These are phyloP conservation scores for Acrossocheilus fasciatus DNA, from an alignment of 2,797 vertebrate genomes.

Conservation along the genomic window DNA sequence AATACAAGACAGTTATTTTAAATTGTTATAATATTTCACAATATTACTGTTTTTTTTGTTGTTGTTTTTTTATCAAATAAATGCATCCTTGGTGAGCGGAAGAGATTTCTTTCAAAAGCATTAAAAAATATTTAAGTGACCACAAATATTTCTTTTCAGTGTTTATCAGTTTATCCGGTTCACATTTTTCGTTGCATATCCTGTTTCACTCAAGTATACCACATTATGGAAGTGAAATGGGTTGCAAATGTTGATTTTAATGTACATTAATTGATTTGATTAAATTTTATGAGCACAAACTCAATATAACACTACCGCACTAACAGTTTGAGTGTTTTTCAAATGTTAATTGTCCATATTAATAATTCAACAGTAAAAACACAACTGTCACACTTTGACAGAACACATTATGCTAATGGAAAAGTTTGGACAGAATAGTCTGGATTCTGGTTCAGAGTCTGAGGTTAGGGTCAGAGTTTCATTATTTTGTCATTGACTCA, in stretches of 20 bases:
- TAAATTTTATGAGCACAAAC: not conserved
- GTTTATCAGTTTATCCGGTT: not conserved
- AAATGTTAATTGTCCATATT: conserved; percentile 20
- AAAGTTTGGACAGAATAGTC: conserved; percentile 9
- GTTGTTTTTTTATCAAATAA: not conserved
- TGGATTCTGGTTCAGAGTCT: not conserved
- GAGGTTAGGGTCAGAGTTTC: not conserved
- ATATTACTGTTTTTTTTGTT: not conserved
- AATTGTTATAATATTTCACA: not conserved
- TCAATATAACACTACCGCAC: not conserved
- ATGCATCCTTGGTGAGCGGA: not conserved
- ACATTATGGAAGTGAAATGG: conserved; percentile 3
- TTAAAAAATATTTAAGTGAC: not conserved
- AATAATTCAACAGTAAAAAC: conserved; percentile 14
- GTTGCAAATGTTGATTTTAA: conserved; percentile 24
- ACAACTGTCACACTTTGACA: not conserved
- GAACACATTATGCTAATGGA: not conserved
- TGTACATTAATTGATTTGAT: conserved; percentile 3
- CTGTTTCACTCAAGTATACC: not conserved
- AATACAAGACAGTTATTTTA: not conserved
- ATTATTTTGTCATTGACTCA: not conserved
- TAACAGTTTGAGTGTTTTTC: conserved; percentile 16
- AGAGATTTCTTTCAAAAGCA: not conserved
- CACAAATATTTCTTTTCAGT: not conserved
- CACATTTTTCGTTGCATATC: not conserved